phyloP scores from a whole-genome alignment of 2,113 vertebrate species.

The Corydoras maculifer region DNA sequence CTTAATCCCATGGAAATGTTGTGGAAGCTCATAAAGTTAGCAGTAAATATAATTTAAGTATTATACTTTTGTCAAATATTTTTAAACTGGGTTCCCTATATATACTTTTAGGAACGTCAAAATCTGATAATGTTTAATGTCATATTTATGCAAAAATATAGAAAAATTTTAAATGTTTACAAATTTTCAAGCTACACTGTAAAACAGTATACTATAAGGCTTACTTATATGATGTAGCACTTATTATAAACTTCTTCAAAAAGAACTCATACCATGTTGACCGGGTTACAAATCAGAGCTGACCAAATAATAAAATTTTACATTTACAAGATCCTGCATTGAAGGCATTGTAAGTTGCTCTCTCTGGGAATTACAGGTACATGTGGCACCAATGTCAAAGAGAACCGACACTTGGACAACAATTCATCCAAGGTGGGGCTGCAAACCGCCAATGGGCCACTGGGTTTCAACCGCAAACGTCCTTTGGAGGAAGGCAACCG shows the following conservation, averaged over 20 bases:
- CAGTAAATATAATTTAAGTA: too few species aligned
- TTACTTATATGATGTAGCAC: background rate
- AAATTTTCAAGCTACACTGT: too few species aligned
- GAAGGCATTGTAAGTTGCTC: constrained; percentile 99
- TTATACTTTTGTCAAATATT: too few species aligned
- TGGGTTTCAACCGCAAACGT: constrained; percentile 76
- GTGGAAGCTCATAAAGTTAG: too few species aligned
- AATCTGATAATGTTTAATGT: too few species aligned
- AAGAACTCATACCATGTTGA: constrained; percentile 83
- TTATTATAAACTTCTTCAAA: constrained; percentile 7
- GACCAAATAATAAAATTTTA: constrained; percentile 97
- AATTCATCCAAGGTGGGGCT: constrained; percentile 76
- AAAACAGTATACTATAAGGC: too few species aligned
- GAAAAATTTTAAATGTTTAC: too few species aligned
- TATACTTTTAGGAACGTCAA: too few species aligned
- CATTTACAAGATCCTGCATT: constrained; percentile 99
- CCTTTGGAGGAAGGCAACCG: constrained; percentile 90
- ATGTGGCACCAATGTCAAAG: constrained; percentile 91
- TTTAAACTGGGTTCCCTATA: too few species aligned
- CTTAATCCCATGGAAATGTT: too few species aligned
- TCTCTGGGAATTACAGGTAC: constrained; percentile 98
- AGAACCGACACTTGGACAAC: constrained; percentile 89
- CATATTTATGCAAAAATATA: too few species aligned
- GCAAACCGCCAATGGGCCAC: constrained; percentile 75
- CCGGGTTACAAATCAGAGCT: constrained; percentile 89